These are phyloP conservation scores for Drosophila engyochracea DNA, from an alignment of 2,888 invertebrate species.

Conservation along the genomic window DNA sequence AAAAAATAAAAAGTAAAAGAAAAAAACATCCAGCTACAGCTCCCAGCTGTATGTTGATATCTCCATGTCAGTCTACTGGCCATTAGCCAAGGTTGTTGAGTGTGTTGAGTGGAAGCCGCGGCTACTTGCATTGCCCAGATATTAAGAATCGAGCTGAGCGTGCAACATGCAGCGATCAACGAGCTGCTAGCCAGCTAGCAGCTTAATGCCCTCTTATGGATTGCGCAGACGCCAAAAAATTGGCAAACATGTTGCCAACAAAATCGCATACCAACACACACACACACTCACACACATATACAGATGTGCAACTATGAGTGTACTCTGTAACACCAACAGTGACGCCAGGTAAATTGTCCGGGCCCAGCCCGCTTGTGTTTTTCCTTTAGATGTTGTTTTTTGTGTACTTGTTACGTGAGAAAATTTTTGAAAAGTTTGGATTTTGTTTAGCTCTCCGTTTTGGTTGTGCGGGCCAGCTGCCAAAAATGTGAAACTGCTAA, in stretches of 20 bases:
- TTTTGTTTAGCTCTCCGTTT: constrained; percentile 51
- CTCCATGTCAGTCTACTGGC: constrained; percentile 74
- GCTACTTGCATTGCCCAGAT: constrained; percentile 76
- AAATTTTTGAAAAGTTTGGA: constrained; percentile 67
- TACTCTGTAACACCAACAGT: constrained; percentile 34
- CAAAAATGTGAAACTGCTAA: constrained; percentile 67
- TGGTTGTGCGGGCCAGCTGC: constrained; percentile 52
- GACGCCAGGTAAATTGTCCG: constrained; percentile 60
- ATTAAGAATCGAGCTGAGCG: constrained; percentile 64
- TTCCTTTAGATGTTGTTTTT: constrained; percentile 40
- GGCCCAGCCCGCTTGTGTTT: constrained; percentile 58
- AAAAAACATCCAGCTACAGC: constrained; percentile 23
- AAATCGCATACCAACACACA: constrained; percentile 45
- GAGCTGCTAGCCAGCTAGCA: constrained; percentile 5
- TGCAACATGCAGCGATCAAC: constrained; percentile 25
- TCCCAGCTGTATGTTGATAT: constrained; percentile 58
- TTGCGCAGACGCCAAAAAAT: constrained; percentile 77
- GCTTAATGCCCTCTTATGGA: constrained; percentile 76
- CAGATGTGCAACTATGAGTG: constrained; percentile 14
- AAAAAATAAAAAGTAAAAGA: background rate
- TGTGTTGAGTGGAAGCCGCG: constrained; percentile 50
- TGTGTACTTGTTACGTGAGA: constrained; percentile 79
- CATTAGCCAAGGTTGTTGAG: constrained; percentile 74
- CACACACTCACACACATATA: constrained; percentile 24
- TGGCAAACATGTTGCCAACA: constrained; percentile 68